phyloP scores from a whole-genome alignment of 2,797 vertebrate species.

The Brotula barbata region DNA sequence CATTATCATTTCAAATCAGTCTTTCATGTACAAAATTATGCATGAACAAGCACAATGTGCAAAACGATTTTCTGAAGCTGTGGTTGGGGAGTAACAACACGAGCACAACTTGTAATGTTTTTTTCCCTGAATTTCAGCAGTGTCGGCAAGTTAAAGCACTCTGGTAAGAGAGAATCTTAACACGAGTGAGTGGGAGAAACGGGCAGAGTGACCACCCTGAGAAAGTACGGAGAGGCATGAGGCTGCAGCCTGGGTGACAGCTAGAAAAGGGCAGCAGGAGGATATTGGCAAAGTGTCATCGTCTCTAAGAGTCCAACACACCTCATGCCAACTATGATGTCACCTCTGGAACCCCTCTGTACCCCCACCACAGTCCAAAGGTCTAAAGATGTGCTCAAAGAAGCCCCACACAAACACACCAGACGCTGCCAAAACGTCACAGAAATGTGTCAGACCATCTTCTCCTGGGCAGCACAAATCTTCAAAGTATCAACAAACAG shows the following conservation, averaged over 20 bases:
- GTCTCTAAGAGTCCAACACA: conserved; percentile 60
- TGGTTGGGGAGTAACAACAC: too few species aligned
- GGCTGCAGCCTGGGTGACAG: conserved; percentile 25
- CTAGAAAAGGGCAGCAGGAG: conserved; percentile 49
- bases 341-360: conserved; percentile 35
- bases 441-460: conserved; percentile 45
- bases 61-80: too few species aligned
- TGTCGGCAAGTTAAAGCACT: too few species aligned
- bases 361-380: conserved; percentile 13
- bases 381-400: conserved; percentile 34
- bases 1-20: too few species aligned
- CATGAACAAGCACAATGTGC: too few species aligned
- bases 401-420: conserved; percentile 29
- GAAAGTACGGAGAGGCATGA: conserved; percentile 39
- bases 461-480: conserved; percentile 41
- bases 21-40: too few species aligned
- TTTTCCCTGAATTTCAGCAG: too few species aligned
- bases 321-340: conserved; percentile 68
- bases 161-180: background rate
- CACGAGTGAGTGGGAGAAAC: too few species aligned
- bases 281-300: conserved; percentile 62
- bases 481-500: conserved; percentile 27
- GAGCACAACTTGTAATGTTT: too few species aligned
- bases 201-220: conserved; percentile 38
- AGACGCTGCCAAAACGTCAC: conserved; percentile 46